Evolutionary conservation across 2,113 vertebrate genomes (phyloP).

Genomic region (Nicator chloris): DNA sequence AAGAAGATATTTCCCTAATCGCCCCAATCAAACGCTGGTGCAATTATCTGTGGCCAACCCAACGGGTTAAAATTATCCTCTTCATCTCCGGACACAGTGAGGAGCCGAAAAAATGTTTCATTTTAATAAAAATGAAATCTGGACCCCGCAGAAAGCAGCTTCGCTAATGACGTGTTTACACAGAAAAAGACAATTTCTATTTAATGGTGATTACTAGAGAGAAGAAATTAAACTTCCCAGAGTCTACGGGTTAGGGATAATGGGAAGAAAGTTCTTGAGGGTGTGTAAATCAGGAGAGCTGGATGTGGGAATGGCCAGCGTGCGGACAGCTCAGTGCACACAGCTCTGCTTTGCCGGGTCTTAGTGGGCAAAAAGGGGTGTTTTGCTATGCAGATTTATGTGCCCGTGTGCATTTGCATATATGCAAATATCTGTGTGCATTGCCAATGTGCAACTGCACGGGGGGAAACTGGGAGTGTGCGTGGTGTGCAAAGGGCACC

Average conservation of each 20-base stretch:
- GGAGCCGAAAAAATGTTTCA: conserved; percentile 75
- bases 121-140: conserved; percentile 85
- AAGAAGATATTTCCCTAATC: conserved; percentile 76
- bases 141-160: conserved; percentile 78
- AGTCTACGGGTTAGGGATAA: conserved; percentile 76
- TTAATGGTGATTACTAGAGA: conserved; percentile 81
- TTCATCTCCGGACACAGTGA: conserved; percentile 76
- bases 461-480: rapidly evolving
- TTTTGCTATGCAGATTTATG: background rate
- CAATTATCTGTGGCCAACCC: conserved; percentile 79
- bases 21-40: conserved; percentile 76
- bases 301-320: rapidly evolving
- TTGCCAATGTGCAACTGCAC: rapidly evolving
- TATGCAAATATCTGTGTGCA: rapidly evolving
- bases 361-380: rapidly evolving
- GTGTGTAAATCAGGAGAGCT: background rate
- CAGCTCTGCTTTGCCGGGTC: rapidly evolving
- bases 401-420: rapidly evolving
- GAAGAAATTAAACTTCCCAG: conserved; percentile 79
- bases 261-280: conserved; percentile 67
- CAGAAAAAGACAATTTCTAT: conserved; percentile 82
- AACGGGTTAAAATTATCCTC: conserved; percentile 78
- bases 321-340: background rate
- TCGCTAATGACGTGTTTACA: conserved; percentile 82
- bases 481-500: rapidly evolving